phyloP scores from a whole-genome alignment of 2,113 vertebrate species.

The Rhabdomys dilectus region DNA sequence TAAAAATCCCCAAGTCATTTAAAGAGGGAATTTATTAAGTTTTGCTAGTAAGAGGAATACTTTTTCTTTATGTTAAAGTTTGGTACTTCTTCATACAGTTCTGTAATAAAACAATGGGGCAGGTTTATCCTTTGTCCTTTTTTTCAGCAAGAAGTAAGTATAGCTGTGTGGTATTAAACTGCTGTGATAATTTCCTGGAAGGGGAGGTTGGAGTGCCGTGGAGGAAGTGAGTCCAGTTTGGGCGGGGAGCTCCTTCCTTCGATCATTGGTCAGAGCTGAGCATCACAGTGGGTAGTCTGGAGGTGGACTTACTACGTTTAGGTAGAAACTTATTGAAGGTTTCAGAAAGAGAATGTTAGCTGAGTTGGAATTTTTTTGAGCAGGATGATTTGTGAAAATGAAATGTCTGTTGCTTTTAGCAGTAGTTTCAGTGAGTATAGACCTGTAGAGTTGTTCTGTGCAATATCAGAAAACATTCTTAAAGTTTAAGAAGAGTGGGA shows the following conservation, averaged over 20 bases:
- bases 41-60: background rate
- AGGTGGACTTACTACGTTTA: background rate
- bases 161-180: background rate
- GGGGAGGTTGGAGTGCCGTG: background rate
- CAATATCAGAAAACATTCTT: background rate
- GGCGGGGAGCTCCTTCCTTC: background rate
- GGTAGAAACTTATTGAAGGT: slow-evolving; percentile 27
- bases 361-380: background rate
- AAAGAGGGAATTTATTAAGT: slow-evolving; percentile 33
- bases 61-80: background rate
- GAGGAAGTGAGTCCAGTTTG: background rate
- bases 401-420: slow-evolving; percentile 10
- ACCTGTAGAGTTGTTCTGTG: slow-evolving; percentile 10
- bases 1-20: slow-evolving; percentile 18
- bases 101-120: background rate
- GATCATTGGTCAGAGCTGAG: background rate
- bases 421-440: slow-evolving; percentile 21
- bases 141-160: slow-evolving; percentile 56
- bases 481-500: background rate
- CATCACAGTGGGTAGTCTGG: background rate
- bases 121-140: slow-evolving; percentile 47
- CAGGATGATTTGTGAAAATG: slow-evolving; percentile 29
- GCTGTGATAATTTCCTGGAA: background rate
- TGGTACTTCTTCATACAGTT: background rate
- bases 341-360: slow-evolving; percentile 26